Conservation (phyloP, 2,113 vertebrate genomes). For the Blennius ocellaris region DNA sequence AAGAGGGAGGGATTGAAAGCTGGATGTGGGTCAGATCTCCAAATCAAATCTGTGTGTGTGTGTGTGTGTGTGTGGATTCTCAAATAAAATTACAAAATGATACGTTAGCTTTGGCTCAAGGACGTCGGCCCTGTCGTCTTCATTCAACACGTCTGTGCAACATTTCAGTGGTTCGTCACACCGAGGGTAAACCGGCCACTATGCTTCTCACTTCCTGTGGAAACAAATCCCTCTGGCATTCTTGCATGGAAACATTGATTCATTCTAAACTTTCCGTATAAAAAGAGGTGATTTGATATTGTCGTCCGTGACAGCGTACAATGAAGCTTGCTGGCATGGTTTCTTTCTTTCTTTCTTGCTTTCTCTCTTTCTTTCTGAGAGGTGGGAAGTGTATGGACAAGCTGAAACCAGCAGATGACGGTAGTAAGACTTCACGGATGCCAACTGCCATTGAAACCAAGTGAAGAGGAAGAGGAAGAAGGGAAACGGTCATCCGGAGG, state of each 20-base stretch:
- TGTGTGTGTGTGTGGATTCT: neutral
- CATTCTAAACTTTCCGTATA: neutral
- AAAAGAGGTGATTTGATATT: neutral
- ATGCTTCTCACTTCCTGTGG: neutral
- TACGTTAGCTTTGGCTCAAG: constrained; percentile 24
- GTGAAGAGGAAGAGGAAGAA: no score
- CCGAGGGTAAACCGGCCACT: constrained; percentile 36
- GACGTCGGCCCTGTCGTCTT: constrained; percentile 1
- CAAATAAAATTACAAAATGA: constrained; percentile 7
- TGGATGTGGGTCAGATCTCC: neutral
- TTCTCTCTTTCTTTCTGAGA: no score
- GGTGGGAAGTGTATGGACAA: no score
- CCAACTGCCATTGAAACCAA: no score
- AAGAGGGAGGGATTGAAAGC: neutral
- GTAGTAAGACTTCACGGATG: no score
- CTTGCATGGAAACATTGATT: neutral
- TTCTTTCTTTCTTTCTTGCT: no score
- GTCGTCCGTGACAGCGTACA: neutral
- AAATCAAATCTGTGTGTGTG: neutral
- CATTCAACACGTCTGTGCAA: constrained; percentile 46
- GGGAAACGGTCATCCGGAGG: no score
- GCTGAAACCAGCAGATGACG: no score
- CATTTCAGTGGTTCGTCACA: constrained; percentile 46
- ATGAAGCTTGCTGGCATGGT: no score
- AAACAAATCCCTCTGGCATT: neutral